Base-by-base conservation (phyloP, 2,113 vertebrate genomes). In the Podocnemis expansa region DNA sequence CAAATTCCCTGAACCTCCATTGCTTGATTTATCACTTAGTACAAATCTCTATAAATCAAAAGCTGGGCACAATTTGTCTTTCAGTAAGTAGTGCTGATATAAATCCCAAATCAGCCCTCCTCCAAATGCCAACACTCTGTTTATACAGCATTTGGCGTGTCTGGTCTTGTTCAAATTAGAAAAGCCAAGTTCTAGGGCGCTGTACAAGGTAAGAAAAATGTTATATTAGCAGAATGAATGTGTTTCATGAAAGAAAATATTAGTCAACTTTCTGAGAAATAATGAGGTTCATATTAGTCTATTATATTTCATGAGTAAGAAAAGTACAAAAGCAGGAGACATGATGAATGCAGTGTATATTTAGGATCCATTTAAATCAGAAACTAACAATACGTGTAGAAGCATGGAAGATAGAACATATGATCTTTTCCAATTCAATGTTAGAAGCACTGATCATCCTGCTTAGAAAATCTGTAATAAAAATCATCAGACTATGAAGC, bases 41-140 rank as follows among this genome's bases (percentile, higher is more conserved):
- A 85, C 56, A 82, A 96, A 88, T 45, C 56, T 87, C 80, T 54
- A 6, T 31, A 89, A 93, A 94, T 96, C 89, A 96, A 86, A 94
- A 84, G 89, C 76, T 96, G 51, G 45, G 11, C 17, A 38, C 29
- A 80, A 45, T 49, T 92, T 95, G 73, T 55, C 90, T 85, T 80
- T 80, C 85, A 88, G 93, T 2, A 29, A 73, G 4, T 41, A 45
- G 78, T 93, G 94, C 86, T 54, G 10, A 93, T 16, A 8, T 43
- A 52, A 78, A 87, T 2, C 10, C 5, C 0, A 2, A 45, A 16
- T 14, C 76, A 86, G 31, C 52, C 41, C 22, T 51, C 5, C 14
- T 38, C 70, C 25, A 7, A 5, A 45, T 38, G 56, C 45, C 81
- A 80, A 47, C 16, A 75, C 43, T n/a, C 47, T 24, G 73, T 52